These are phyloP conservation scores for Sympetrum striolatum DNA, from an alignment of 2,888 invertebrate genomes.

Conservation along the genomic window DNA sequence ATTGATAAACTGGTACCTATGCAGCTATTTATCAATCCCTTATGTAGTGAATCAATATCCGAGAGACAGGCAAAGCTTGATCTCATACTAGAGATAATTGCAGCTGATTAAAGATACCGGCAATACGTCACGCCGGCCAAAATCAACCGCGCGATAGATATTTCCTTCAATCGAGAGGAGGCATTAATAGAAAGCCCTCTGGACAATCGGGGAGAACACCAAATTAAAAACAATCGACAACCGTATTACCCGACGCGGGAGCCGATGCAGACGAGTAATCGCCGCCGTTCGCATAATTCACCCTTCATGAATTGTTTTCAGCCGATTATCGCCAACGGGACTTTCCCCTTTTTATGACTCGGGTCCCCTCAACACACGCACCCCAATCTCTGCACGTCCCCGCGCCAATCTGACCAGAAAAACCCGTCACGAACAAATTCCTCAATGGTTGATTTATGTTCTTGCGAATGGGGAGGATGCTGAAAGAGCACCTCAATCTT, in stretches of 20 bases:
- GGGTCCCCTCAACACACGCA: neutral
- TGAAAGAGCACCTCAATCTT: neutral
- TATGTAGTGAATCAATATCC: too few relatives aligned
- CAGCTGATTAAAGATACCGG: too few relatives aligned
- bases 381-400: neutral
- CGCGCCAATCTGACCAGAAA: neutral
- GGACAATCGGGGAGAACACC: too few relatives aligned
- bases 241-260: neutral
- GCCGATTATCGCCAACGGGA: neutral
- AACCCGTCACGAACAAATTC: neutral
- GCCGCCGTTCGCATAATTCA: neutral
- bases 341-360: neutral
- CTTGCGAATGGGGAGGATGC: neutral
- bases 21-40: too few relatives aligned
- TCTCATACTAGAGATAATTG: too few relatives aligned
- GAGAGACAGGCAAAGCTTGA: too few relatives aligned
- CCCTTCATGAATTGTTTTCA: neutral
- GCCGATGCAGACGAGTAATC: neutral
- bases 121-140: too few relatives aligned
- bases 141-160: too few relatives aligned
- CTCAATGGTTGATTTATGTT: neutral
- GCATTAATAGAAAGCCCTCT: too few relatives aligned
- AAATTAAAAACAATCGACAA: neutral
- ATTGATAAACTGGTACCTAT: too few relatives aligned
- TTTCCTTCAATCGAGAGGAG: too few relatives aligned